A percentile compares a stretch with the other conserved stretches of the same genome.
Evolutionary conservation across 2,113 vertebrate species (phyloP).

Genomic region (Sebastes fasciatus): DNA sequence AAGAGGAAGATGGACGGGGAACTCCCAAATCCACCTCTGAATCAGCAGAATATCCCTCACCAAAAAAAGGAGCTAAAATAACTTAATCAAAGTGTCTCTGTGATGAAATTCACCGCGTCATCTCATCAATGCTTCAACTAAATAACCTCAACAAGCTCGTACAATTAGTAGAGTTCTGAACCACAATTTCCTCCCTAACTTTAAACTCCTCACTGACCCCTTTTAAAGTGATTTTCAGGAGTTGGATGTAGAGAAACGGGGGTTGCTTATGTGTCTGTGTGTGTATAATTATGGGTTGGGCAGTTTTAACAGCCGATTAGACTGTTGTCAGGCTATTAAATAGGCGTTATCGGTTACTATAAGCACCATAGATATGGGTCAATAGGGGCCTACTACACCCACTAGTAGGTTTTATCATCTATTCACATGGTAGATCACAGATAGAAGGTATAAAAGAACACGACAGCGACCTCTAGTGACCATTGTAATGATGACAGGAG

Average conservation of each 20-base stretch:
- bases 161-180: not conserved
- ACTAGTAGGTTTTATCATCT: too few species aligned
- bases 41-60: not conserved
- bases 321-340: too few species aligned
- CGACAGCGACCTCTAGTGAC: too few species aligned
- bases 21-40: not conserved
- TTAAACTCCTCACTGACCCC: not conserved
- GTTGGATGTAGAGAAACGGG: not conserved
- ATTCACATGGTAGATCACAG: too few species aligned
- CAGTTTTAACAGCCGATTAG: not conserved
- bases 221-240: not conserved
- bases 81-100: not conserved
- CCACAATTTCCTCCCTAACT: not conserved
- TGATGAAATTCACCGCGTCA: not conserved
- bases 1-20: conserved; percentile 3
- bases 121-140: not conserved
- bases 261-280: conserved; percentile 15
- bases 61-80: not conserved
- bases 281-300: conserved; percentile 23
- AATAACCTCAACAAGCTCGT: not conserved
- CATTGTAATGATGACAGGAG: too few species aligned
- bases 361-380: too few species aligned
- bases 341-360: too few species aligned
- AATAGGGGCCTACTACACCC: too few species aligned
- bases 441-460: too few species aligned